These are phyloP conservation scores for Orchesella flavescens DNA, from an alignment of 2,888 invertebrate genomes.

Conservation along the genomic window DNA sequence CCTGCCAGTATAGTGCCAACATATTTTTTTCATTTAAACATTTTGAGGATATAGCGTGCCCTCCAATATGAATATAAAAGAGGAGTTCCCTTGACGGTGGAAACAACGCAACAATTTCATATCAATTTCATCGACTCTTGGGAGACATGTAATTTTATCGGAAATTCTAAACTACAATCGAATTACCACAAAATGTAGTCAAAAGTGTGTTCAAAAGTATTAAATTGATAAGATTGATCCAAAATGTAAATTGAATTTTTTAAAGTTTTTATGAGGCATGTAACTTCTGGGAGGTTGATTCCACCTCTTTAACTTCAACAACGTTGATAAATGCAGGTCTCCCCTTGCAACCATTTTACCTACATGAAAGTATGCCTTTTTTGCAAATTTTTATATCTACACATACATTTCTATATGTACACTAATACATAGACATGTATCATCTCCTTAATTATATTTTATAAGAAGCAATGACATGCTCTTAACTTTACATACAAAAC, in stretches of 20 bases:
- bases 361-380: not conserved
- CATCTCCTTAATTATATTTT: constrained; percentile 28
- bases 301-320: constrained; percentile 52
- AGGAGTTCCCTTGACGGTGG: too few species aligned
- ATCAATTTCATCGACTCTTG: constrained; percentile 44
- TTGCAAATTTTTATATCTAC: not conserved
- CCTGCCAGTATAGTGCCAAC: too few species aligned
- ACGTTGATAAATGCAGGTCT: constrained; percentile 13
- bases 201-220: not conserved
- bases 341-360: constrained; percentile 10
- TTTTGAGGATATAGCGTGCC: too few species aligned
- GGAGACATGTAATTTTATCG: not conserved
- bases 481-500: not conserved
- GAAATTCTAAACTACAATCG: not conserved
- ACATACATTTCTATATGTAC: not conserved
- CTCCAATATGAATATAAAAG: too few species aligned
- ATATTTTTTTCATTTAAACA: too few species aligned
- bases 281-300: constrained; percentile 61
- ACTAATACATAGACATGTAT: not conserved
- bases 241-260: constrained; percentile 64
- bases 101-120: constrained; percentile 25
- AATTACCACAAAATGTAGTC: not conserved
- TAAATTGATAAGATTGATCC: constrained; percentile 56
- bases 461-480: not conserved
- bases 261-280: constrained; percentile 57